Evolutionary conservation across 1,140 invertebrate species (phyloP).

Genomic region (Aleiodes sp.): DNA sequence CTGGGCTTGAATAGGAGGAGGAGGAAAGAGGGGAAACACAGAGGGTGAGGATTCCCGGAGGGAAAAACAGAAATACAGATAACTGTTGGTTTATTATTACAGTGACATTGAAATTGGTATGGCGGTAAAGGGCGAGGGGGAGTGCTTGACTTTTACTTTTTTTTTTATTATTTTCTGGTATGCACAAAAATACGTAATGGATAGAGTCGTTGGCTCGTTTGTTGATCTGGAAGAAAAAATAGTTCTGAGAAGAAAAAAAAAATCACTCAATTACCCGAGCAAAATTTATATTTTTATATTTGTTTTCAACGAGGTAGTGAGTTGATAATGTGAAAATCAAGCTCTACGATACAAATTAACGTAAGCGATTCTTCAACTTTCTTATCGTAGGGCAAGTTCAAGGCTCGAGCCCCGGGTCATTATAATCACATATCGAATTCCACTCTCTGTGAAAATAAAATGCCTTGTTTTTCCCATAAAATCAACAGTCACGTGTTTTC

Average conservation of each 20-base stretch:
- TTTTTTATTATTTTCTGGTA: too few relatives aligned
- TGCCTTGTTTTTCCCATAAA: background rate
- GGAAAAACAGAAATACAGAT: slow-evolving; percentile 64
- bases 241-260: too few relatives aligned
- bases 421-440: slow-evolving; percentile 61
- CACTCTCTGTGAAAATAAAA: slow-evolving; percentile 14
- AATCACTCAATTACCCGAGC: too few relatives aligned
- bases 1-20: slow-evolving; percentile 45
- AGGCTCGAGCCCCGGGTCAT: slow-evolving; percentile 61
- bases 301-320: background rate
- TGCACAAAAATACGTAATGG: too few relatives aligned
- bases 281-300: background rate
- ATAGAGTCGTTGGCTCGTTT: too few relatives aligned
- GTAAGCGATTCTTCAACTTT: slow-evolving; percentile 21
- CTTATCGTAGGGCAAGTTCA: slow-evolving; percentile 66
- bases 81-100: slow-evolving; percentile 63
- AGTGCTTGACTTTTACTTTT: background rate
- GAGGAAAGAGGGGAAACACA: slow-evolving; percentile 32
- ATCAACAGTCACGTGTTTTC: background rate
- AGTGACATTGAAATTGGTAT: slow-evolving; percentile 61
- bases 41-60: slow-evolving; percentile 44
- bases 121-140: too few relatives aligned
- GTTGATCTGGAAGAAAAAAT: too few relatives aligned
- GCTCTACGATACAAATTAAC: slow-evolving; percentile 15
- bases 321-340: background rate